Base-by-base conservation (phyloP, 2,797 vertebrate genomes). In the Lateolabrax maculatus region DNA sequence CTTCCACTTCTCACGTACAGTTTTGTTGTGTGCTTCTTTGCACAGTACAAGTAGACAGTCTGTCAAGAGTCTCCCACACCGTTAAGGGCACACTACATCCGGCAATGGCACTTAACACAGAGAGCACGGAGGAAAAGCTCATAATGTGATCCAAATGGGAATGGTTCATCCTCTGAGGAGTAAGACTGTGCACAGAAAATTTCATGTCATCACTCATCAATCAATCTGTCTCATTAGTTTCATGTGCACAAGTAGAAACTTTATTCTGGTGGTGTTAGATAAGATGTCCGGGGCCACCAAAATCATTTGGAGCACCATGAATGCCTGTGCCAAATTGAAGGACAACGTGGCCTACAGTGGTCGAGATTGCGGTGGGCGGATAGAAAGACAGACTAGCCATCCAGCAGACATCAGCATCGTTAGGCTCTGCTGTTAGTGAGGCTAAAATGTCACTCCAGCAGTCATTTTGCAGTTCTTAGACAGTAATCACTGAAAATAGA, bases 401-500 rank as follows among this genome's bases (percentile, higher is more conserved):
- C 29, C 7, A 37, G n/a, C 65, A 69, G 71, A 76, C 74, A 53
- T 60, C 63, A 18, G 31, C 48, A 29, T 74, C 64, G 67, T 75
- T 75, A 79, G 71, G 56, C 63, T 41, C 15, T 0, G 1, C 68
- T 78, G 71, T 71, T 60, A 62, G 51, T 41, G 53, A 31, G 37
- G 51, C 75, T 63, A 41, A 77, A 75, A 79, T 65, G 80, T 89
- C 81, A 76, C 65, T 64, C 52, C 82, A 69, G 63, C 37, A 34
- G 63, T 78, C 51, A 60, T 83, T 87, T 71, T 75, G 69, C 46
- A 74, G 87, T 82, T 85, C 77, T 90, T 80, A 85, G 79, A 89
- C 90, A 83, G 71, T 72, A 76, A 83, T 87, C 75, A 71, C 75
- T 71, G 75, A 79, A 83, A 91, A 87, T 79, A 53, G 57, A 81